Base-by-base conservation (phyloP, 1,140 invertebrate genomes). In the Leptestheria dahalacensis region DNA sequence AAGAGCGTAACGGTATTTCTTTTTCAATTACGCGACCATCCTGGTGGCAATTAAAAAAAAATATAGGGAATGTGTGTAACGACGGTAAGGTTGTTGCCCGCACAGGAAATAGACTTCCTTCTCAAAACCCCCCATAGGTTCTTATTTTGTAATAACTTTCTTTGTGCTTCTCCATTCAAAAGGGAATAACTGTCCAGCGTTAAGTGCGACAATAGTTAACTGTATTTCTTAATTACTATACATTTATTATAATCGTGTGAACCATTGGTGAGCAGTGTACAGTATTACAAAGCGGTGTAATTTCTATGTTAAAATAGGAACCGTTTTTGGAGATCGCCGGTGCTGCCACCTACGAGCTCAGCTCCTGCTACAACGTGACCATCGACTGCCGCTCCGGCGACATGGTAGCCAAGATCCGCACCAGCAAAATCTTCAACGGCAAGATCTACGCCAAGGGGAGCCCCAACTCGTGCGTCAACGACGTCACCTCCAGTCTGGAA, bases 391-490 rank as follows among this genome's bases (percentile, higher is more conserved):
- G 87, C 49, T 62, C 61, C 20, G 85, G 86, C 49, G 89, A 93
- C 69, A 95, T 95, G 91, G 81, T 92, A 29, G 89, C 91, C 20
- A 81, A 82, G 26, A 92, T 94, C 67, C 84, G 88, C 69, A 93
- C 91, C 3, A 91, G 85, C 58, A 91, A 91, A 70, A 75, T 94
- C 4, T 94, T 94, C 75, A 86, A 90, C 69, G 91, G 91, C 48
- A 94, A 94, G 73, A 87, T 94, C 52, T 94, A 94, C 73, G 89
- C 88, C 18, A 93, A 93, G 69, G 86, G 88, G 10, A 87, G 87
- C 64, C 90, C 90, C 20, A 91, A 92, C 69, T 90, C 87, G 1
- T 95, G 91, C 71, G 85, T 91, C 1, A 79, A 85, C 54, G 90
- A 95, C 69, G 82, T 92, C 3, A 82, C 83, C 64, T 83, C 83